Percentiles rank a stretch among this genome's conserved stretches.
Evolutionary conservation across 2,888 invertebrate species (phyloP).

Genomic region (Phyto melanocephala): DNA sequence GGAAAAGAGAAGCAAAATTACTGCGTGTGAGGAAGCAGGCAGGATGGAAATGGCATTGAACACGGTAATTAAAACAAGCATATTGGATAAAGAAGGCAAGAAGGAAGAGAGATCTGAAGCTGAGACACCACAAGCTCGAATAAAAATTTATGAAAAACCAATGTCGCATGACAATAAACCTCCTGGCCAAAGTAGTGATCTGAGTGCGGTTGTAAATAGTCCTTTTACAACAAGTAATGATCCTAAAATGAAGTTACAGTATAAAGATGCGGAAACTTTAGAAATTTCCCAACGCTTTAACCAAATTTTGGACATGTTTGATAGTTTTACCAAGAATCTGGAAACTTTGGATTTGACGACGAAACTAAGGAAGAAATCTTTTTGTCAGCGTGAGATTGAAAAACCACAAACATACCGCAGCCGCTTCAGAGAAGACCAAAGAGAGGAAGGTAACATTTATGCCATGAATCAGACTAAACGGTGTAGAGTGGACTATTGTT

Average conservation of each 20-base stretch:
- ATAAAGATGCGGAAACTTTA: slow-evolving; percentile 26
- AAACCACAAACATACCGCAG: background rate
- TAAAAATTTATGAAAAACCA: background rate
- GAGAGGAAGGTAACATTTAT: background rate
- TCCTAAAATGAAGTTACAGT: background rate
- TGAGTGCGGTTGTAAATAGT: no score
- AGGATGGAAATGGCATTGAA: background rate
- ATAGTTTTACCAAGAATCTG: slow-evolving; percentile 69
- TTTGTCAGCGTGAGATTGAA: background rate
- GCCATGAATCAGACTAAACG: no score
- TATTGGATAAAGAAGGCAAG: background rate
- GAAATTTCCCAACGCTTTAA: slow-evolving; percentile 66
- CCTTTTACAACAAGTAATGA: background rate
- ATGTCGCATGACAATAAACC: no score
- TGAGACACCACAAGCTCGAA: background rate
- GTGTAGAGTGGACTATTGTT: no score
- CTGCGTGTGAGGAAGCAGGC: background rate
- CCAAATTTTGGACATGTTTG: slow-evolving; percentile 69
- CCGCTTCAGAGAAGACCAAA: background rate
- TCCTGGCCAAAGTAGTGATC: no score
- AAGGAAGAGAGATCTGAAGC: background rate
- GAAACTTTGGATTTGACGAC: slow-evolving; percentile 67
- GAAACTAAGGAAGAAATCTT: no score
- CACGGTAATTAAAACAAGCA: background rate
- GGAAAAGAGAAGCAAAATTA: background rate